Base-by-base conservation (phyloP, 2,113 vertebrate species). In the Acanthochromis polyacanthus region DNA sequence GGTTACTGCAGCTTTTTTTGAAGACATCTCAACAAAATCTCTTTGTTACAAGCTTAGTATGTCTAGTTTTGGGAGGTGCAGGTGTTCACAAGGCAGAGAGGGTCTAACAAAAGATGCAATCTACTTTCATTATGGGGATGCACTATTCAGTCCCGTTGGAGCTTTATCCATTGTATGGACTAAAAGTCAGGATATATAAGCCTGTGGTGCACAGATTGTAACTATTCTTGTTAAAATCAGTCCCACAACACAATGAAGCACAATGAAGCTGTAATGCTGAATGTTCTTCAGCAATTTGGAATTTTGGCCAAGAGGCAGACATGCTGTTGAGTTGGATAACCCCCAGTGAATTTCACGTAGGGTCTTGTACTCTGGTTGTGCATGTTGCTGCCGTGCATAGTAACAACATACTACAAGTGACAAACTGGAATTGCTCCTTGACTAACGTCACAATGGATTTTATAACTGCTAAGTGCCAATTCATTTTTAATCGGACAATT, bases 401-500 rank as follows among this genome's bases (percentile, higher is more conserved):
- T 65, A 66, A 81, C 36, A 78, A 66, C 43, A 10, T 50, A 19
- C 61, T 40, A 66, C 28, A 71, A 51, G 46, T 74, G 36, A 53
- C 58, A 59, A 30, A 43, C 40, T 43, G 14, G 14, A 43, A 43
- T 43, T 43, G 40, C 50, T 45, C 45, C 14, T 15, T 8, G 23
- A 45, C 1, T 23, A 75, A 71, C 55, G 12, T 52, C 56, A 60
- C 20, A 75, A 57, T 50, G 22, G 50, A 69, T 30, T 43, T 64
- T 69, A 64, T 19, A 58, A 67, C 60, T 57, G 55, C 23, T 68
- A 64, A 64, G 52, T 59, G 59, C 17, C 43, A 45, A 70, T 78
- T 46, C 14, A 75, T 67, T 66, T 53, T 53, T 75, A 80, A 75
- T 71, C 66, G 75, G 77, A 17, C 23, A 40, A 71, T 71, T 71